Conservation (phyloP, 2,888 invertebrate species). For the Acanthosepion esculentum region DNA sequence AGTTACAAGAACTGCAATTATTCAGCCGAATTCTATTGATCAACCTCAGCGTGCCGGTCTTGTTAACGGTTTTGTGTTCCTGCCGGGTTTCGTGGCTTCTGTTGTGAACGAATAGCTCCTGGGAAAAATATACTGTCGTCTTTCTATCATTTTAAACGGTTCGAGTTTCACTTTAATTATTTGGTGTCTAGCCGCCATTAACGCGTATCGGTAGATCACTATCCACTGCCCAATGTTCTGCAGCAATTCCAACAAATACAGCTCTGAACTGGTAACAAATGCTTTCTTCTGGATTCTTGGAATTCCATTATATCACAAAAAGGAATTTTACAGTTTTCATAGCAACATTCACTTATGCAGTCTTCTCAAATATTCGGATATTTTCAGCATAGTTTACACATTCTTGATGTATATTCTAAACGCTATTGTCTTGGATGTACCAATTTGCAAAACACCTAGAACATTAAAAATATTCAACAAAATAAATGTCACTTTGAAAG, state of each 20-base stretch:
- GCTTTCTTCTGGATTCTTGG: constrained; percentile 52
- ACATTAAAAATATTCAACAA: too few relatives aligned
- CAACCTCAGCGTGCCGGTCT: constrained; percentile 58
- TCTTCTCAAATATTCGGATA: too few relatives aligned
- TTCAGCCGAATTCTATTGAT: constrained; percentile 48
- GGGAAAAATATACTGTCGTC: constrained; percentile 58
- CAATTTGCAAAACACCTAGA: too few relatives aligned
- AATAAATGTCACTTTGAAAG: too few relatives aligned
- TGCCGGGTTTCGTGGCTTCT: constrained; percentile 56
- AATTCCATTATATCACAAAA: not conserved
- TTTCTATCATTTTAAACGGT: constrained; percentile 57
- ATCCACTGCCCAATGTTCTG: constrained; percentile 56
- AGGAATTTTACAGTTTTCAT: too few relatives aligned
- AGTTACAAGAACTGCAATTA: too few relatives aligned
- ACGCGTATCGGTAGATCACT: constrained; percentile 58
- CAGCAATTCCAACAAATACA: constrained; percentile 49
- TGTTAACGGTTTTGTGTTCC: constrained; percentile 56
- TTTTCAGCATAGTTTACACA: too few relatives aligned
- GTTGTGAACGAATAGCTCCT: constrained; percentile 56
- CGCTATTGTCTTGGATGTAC: too few relatives aligned
- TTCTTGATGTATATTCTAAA: too few relatives aligned
- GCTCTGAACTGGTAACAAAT: too few relatives aligned
- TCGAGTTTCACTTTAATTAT: constrained; percentile 59
- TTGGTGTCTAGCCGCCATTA: constrained; percentile 57
- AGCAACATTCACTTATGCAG: too few relatives aligned